These are phyloP conservation scores for Caracal caracal DNA, from an alignment of 2,113 vertebrate genomes.

Conservation along the genomic window DNA sequence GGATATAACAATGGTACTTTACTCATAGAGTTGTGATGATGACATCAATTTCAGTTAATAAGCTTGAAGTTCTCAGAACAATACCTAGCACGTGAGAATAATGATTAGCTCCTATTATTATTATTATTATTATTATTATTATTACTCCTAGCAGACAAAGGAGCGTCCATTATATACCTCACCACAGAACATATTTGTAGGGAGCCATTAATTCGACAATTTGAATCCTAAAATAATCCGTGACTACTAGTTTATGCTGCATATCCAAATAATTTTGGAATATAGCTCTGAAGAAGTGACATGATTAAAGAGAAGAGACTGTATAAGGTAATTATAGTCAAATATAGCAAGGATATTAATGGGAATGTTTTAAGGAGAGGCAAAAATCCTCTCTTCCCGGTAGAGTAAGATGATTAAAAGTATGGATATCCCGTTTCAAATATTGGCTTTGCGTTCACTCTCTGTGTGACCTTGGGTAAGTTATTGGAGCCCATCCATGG, in stretches of 20 bases:
- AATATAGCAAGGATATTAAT: neutral
- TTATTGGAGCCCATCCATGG: neutral
- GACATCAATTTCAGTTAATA: neutral
- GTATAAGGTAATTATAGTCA: neutral
- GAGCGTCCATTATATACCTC: neutral
- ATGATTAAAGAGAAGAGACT: neutral
- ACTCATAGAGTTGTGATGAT: neutral
- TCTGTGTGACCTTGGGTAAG: neutral
- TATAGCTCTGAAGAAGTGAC: neutral
- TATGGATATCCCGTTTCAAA: neutral
- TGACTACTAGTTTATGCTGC: neutral
- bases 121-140: neutral
- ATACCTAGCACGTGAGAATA: neutral
- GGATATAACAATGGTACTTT: neutral
- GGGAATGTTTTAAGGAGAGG: neutral
- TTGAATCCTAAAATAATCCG: neutral
- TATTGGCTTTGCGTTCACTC: neutral
- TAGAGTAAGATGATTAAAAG: neutral
- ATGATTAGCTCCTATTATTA: neutral
- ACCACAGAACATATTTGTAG: neutral
- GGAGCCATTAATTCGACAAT: neutral
- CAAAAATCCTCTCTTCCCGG: neutral
- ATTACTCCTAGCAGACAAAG: slow-evolving; percentile 23
- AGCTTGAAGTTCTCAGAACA: slow-evolving; percentile 5
- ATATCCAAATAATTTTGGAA: slow-evolving; percentile 40